Evolutionary conservation across 2,888 invertebrate species (phyloP).

Genomic region (Odontocerum albicorne): DNA sequence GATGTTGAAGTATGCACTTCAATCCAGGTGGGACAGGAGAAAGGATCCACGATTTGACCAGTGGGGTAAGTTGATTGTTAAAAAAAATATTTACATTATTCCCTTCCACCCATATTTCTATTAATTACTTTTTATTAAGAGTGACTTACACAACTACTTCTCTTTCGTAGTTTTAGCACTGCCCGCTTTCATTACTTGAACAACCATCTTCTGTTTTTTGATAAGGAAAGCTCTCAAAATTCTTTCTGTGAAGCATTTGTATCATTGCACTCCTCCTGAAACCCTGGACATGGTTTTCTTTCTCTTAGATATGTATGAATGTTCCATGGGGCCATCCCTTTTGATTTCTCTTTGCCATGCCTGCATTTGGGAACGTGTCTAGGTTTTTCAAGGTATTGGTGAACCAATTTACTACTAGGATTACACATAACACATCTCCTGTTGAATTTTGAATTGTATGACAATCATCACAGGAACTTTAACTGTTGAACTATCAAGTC

Average conservation of each 20-base stretch:
- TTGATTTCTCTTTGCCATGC: constrained; percentile 93
- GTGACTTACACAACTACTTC: too few relatives aligned
- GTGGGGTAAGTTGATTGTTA: constrained; percentile 82
- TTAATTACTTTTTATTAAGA: too few relatives aligned
- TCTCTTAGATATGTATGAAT: constrained; percentile 88
- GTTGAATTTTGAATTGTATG: constrained; percentile 99
- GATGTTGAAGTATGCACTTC: constrained; percentile 88
- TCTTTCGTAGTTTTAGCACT: too few relatives aligned
- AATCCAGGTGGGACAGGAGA: constrained; percentile 81
- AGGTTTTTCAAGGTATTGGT: constrained; percentile 96
- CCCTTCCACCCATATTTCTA: too few relatives aligned
- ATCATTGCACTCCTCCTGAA: constrained; percentile 97
- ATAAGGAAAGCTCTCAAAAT: constrained; percentile 98
- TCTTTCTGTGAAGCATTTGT: constrained; percentile 95
- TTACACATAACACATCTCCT: constrained; percentile 94
- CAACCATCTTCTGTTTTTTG: constrained; percentile 98
- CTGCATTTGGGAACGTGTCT: constrained; percentile 98
- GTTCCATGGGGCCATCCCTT: constrained; percentile 94
- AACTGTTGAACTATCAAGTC: constrained; percentile 96
- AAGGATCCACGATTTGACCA: constrained; percentile 77
- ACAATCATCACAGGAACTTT: constrained; percentile 94
- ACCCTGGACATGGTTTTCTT: constrained; percentile 97
- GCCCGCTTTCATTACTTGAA: constrained; percentile 90
- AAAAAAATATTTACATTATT: too few relatives aligned
- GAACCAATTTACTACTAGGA: constrained; percentile 96